Evolutionary conservation across 2,888 invertebrate species (phyloP).

Genomic region (Drosophila meridionalis): DNA sequence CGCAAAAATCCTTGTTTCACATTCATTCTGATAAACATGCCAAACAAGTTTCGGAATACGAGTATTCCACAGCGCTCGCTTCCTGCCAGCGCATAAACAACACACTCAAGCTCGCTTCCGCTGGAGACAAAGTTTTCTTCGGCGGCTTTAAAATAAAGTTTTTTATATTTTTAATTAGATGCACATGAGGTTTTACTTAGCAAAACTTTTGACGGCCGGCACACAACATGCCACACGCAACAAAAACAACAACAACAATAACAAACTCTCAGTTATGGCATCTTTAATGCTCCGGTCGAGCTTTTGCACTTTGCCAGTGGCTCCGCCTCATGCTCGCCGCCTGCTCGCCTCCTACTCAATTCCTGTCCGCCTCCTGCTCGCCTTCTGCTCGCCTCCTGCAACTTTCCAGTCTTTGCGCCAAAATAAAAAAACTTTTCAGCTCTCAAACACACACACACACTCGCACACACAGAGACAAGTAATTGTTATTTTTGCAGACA

Average conservation of each 20-base stretch:
- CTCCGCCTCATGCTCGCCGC: not conserved
- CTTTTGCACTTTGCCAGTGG: constrained; percentile 52
- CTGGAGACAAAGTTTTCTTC: constrained; percentile 76
- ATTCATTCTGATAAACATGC: constrained; percentile 73
- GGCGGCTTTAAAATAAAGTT: constrained; percentile 78
- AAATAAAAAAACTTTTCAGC: constrained; percentile 62
- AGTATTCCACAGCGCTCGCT: constrained; percentile 39
- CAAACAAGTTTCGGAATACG: constrained; percentile 64
- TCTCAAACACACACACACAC: constrained; percentile 26
- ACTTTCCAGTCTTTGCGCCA: constrained; percentile 71
- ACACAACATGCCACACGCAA: constrained; percentile 20
- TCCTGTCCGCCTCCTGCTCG: too few relatives aligned
- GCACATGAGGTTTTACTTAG: constrained; percentile 79
- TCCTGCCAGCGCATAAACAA: constrained; percentile 47
- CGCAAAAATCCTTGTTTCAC: constrained; percentile 58
- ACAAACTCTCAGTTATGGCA: constrained; percentile 68
- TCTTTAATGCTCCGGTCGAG: constrained; percentile 70
- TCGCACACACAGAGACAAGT: constrained; percentile 18
- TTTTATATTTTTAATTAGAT: constrained; percentile 81
- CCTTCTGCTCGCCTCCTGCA: constrained; percentile 27
- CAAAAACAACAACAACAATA: constrained; percentile 15
- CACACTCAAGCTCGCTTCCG: constrained; percentile 54
- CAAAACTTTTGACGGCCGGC: constrained; percentile 69
- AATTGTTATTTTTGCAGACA: constrained; percentile 68
- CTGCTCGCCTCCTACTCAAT: too few relatives aligned